Conservation (phyloP, 2,113 vertebrate genomes). For the Hymenochirus boettgeri region DNA sequence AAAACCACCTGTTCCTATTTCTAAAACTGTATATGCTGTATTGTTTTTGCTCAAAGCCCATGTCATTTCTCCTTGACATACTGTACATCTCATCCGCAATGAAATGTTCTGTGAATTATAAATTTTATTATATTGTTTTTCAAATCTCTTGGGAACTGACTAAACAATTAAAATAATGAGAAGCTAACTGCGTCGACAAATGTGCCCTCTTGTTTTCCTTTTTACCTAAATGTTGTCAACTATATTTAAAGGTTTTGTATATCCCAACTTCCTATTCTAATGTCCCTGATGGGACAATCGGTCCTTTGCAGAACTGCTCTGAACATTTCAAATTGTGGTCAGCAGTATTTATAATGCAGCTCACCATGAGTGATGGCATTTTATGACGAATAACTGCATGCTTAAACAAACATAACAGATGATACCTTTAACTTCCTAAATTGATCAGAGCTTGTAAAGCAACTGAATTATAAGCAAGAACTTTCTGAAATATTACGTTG, state of each 20-base stretch:
- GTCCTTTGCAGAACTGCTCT: conserved; percentile 5
- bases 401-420: conserved; percentile 39
- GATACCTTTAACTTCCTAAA: conserved; percentile 39
- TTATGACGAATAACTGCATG: conserved; percentile 30
- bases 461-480: conserved; percentile 37
- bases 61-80: neutral
- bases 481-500: conserved; percentile 26
- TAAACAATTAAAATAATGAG: neutral
- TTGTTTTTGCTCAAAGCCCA: neutral
- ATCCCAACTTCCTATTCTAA: conserved; percentile 5
- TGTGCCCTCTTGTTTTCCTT: neutral
- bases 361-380: conserved; percentile 22
- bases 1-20: too few species aligned
- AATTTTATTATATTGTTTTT: neutral
- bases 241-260: conserved; percentile 1
- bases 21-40: too few species aligned
- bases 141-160: neutral
- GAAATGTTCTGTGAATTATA: neutral
- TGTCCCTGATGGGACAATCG: conserved; percentile 23
- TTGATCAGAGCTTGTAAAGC: conserved; percentile 34
- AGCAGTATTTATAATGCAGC: conserved; percentile 29
- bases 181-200: neutral
- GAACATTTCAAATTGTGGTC: conserved; percentile 22
- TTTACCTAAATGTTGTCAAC: neutral
- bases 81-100: too few species aligned